These are phyloP conservation scores for Caenorhabditis virilis DNA, from an alignment of 2,888 invertebrate genomes.

Conservation along the genomic window DNA sequence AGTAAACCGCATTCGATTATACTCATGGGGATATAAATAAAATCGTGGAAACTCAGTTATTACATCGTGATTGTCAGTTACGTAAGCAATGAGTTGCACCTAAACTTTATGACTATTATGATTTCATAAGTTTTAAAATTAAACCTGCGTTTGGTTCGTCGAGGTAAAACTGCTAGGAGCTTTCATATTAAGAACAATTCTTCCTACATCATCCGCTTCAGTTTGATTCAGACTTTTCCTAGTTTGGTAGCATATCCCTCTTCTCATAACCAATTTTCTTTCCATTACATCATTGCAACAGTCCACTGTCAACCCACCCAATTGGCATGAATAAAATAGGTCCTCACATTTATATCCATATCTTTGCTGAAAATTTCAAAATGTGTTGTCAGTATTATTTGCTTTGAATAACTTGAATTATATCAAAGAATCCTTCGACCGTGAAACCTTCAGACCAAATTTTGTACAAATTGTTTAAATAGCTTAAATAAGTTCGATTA, in stretches of 20 bases:
- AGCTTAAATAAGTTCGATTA: constrained; percentile 57
- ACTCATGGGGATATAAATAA: constrained; percentile 64
- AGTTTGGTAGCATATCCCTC: constrained; percentile 65
- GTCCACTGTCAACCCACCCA: constrained; percentile 55
- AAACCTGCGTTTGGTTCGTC: constrained; percentile 54
- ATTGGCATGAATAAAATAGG: constrained; percentile 57
- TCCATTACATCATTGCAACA: constrained; percentile 61
- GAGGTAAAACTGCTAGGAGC: constrained; percentile 55
- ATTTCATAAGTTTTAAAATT: neutral
- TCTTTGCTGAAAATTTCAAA: constrained; percentile 53
- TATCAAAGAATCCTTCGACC: constrained; percentile 53
- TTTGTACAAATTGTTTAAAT: constrained; percentile 50
- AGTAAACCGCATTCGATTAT: constrained; percentile 58
- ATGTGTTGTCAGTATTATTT: neutral
- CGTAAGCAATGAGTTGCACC: constrained; percentile 61
- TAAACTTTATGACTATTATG: constrained; percentile 26
- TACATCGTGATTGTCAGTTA: constrained; percentile 63
- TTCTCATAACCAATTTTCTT: constrained; percentile 53
- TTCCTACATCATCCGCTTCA: constrained; percentile 65
- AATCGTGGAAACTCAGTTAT: constrained; percentile 65
- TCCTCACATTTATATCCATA: constrained; percentile 65
- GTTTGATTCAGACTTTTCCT: constrained; percentile 54
- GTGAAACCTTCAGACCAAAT: constrained; percentile 58
- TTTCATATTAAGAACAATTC: constrained; percentile 58
- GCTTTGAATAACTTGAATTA: constrained; percentile 44